Evolutionary conservation across 2,888 invertebrate species (phyloP).

Genomic region (Oligia strigilis): DNA sequence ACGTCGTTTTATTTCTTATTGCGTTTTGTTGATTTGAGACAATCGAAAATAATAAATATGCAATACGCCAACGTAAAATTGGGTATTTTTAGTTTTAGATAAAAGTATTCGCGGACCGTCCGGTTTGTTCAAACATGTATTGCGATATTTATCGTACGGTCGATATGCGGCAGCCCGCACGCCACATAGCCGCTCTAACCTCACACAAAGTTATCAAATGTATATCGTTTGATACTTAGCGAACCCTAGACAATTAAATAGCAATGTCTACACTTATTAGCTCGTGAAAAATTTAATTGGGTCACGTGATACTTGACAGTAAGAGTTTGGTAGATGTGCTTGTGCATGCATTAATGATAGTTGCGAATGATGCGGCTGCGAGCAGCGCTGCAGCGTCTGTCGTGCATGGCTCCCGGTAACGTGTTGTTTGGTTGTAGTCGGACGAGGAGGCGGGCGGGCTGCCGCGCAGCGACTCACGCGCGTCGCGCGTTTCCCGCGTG

Average conservation of each 20-base stretch:
- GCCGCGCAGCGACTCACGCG: constrained; percentile 84
- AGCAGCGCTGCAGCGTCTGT: constrained; percentile 30
- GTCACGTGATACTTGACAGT: not conserved
- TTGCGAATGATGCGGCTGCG: constrained; percentile 4
- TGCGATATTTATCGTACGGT: not conserved
- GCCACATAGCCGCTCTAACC: constrained; percentile 54
- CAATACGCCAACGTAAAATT: not conserved
- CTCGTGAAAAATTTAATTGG: constrained; percentile 5
- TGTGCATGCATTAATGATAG: not conserved
- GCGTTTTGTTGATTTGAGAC: constrained; percentile 27
- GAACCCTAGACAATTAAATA: constrained; percentile 2
- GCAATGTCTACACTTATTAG: constrained; percentile 4
- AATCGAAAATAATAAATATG: not conserved
- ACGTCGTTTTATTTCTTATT: constrained; percentile 30
- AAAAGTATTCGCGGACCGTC: not conserved
- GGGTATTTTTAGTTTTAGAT: not conserved
- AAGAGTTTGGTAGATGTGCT: constrained; percentile 8
- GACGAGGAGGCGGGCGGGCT: constrained; percentile 87
- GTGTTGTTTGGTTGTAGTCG: constrained; percentile 79
- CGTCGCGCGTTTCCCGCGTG: constrained; percentile 75
- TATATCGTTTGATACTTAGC: not conserved
- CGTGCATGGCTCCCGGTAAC: constrained; percentile 35
- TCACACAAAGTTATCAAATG: constrained; percentile 14
- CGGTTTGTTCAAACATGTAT: not conserved
- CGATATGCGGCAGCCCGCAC: constrained; percentile 78